Conservation (phyloP, 1,140 invertebrate genomes). For the Ceratoteleas bidentatus region DNA sequence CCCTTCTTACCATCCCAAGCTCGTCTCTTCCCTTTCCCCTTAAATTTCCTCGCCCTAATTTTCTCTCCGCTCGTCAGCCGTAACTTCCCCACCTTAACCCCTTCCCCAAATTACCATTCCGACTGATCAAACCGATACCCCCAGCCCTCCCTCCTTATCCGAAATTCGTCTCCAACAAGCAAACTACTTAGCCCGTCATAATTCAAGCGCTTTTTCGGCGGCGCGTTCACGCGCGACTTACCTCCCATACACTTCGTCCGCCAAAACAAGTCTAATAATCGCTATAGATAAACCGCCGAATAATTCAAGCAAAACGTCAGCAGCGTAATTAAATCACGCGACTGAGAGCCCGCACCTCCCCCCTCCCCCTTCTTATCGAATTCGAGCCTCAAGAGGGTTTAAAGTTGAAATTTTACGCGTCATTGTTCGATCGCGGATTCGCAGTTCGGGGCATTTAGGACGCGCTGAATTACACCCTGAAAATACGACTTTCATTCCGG, state of each 20-base stretch:
- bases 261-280: constrained; percentile 64
- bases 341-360: constrained; percentile 69
- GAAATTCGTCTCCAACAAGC: constrained; percentile 47
- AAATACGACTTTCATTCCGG: too few species aligned
- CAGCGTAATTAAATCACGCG: constrained; percentile 77
- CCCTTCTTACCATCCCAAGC: too few species aligned
- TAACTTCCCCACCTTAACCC: too few species aligned
- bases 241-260: constrained; percentile 46
- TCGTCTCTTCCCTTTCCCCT: too few species aligned
- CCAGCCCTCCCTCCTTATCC: not conserved
- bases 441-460: constrained; percentile 79
- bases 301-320: constrained; percentile 64
- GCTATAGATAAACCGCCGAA: constrained; percentile 61
- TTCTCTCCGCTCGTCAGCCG: too few species aligned
- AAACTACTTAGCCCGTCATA: constrained; percentile 58
- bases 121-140: not conserved
- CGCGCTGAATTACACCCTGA: too few species aligned
- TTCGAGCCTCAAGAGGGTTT: constrained; percentile 67
- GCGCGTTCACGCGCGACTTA: constrained; percentile 47
- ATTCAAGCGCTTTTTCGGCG: constrained; percentile 42
- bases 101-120: constrained; percentile 5
- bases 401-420: constrained; percentile 81
- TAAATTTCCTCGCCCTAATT: too few species aligned
- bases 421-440: constrained; percentile 79
- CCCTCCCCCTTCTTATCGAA: constrained; percentile 42